Evolutionary conservation across 2,888 invertebrate species (phyloP).

Genomic region (Agriopis aurantiaria): DNA sequence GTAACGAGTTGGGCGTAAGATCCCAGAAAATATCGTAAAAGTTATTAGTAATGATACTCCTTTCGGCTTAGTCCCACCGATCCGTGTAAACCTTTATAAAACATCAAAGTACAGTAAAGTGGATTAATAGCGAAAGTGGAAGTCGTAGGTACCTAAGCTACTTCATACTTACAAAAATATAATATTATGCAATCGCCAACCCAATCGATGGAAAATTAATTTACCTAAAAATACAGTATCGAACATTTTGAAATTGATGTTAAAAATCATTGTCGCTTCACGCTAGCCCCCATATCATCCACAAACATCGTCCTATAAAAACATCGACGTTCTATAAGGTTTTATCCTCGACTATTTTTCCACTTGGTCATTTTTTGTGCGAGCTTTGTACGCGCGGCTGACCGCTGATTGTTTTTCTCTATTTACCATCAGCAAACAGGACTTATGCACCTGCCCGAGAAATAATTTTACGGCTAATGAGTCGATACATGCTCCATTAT

Average conservation of each 20-base stretch:
- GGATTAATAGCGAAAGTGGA: too few relatives aligned
- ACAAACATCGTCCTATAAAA: constrained; percentile 1
- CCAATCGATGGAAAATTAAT: too few relatives aligned
- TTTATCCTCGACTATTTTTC: constrained; percentile 32
- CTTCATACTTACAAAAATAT: too few relatives aligned
- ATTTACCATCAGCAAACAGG: constrained; percentile 57
- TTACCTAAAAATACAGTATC: too few relatives aligned
- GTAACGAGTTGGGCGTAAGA: too few relatives aligned
- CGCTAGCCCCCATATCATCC: not conserved
- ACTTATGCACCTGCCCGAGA: constrained; percentile 66
- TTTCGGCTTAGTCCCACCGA: too few relatives aligned
- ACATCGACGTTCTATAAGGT: constrained; percentile 1
- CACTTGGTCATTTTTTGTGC: constrained; percentile 48
- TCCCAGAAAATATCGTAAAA: too few relatives aligned
- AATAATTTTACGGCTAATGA: constrained; percentile 71
- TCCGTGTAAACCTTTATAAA: not conserved
- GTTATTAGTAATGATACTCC: too few relatives aligned
- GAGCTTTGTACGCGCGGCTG: constrained; percentile 45
- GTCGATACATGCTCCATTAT: constrained; percentile 54
- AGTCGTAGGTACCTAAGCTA: too few relatives aligned
- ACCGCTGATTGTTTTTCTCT: constrained; percentile 53
- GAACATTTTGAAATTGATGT: too few relatives aligned
- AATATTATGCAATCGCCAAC: too few relatives aligned
- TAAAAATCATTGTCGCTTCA: not conserved
- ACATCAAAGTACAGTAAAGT: too few relatives aligned